Percentiles rank a stretch among this genome's conserved stretches.
These are phyloP conservation scores for Trachythela sp. DNA, from an alignment of 64 coral and sea anemone species.

Conservation along the genomic window DNA sequence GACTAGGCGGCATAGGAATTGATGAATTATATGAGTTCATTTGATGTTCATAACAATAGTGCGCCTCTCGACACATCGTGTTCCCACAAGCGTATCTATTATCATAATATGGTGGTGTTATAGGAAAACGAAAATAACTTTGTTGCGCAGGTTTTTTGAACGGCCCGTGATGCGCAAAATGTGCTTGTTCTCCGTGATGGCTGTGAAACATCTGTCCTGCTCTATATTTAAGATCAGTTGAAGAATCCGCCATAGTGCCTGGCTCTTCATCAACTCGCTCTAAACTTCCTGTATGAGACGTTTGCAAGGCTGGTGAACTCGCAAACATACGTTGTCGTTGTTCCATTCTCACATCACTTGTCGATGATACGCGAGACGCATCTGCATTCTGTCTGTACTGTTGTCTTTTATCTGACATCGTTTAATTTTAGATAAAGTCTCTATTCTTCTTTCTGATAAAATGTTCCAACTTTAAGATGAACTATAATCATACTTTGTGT, in stretches of 20 bases:
- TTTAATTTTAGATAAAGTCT: neutral
- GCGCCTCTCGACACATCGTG: slow-evolving; percentile 52
- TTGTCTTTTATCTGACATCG: neutral
- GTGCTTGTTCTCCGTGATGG: neutral
- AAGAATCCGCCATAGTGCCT: slow-evolving; percentile 2
- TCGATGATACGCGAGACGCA: neutral
- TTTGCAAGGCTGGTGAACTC: neutral
- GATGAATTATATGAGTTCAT: slow-evolving; percentile 34
- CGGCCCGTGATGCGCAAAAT: neutral
- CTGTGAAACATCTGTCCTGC: neutral
- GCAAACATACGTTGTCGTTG: neutral
- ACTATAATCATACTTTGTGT: neutral
- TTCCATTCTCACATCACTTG: slow-evolving; percentile 13
- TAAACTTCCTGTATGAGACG: neutral
- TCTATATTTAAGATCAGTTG: neutral
- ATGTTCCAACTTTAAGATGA: neutral
- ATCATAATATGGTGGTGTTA: slow-evolving; percentile 47
- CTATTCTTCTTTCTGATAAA: neutral
- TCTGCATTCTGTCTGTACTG: neutral
- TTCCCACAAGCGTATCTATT: slow-evolving; percentile 48
- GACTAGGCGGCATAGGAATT: neutral
- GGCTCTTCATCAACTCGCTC: slow-evolving; percentile 2
- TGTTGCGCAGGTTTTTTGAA: slow-evolving; percentile 23
- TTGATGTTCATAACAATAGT: slow-evolving; percentile 53
- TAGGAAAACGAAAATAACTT: slow-evolving; percentile 36